Conservation (phyloP, 2,797 vertebrate genomes). For the Oreochromis grahami region DNA sequence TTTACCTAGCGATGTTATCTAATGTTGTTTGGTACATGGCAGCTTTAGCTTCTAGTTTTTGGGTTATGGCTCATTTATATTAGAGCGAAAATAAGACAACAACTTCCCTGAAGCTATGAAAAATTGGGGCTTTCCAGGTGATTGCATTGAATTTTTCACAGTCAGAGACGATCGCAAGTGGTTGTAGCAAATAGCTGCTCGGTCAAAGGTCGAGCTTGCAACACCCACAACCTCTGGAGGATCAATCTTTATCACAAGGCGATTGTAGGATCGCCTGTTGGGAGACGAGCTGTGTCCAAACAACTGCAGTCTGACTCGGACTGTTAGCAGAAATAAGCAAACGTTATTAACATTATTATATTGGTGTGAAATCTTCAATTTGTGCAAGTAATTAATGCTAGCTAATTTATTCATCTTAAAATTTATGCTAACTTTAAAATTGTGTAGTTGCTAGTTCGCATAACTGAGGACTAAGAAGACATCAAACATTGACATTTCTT, state of each 20-base stretch:
- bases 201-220: background rate
- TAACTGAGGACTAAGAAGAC: background rate
- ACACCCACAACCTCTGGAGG: background rate
- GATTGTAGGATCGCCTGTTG: background rate
- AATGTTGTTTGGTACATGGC: background rate
- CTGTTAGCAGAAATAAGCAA: background rate
- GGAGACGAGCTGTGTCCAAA: background rate
- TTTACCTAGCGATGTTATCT: fast-evolving
- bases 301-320: background rate
- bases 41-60: background rate
- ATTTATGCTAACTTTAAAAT: background rate
- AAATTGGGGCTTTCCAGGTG: fast-evolving
- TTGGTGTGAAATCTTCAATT: fast-evolving
- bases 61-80: background rate
- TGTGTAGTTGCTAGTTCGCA: background rate
- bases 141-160: background rate
- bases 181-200: background rate
- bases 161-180: background rate
- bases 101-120: too few relatives aligned
- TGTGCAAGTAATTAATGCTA: background rate
- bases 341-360: background rate
- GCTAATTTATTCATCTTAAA: background rate
- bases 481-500: background rate
- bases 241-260: background rate
- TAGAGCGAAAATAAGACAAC: background rate